Evolutionary conservation across 37 sponge, comb jelly and placozoan species (phyloP).

Genomic region (Spongilla lacustris): DNA sequence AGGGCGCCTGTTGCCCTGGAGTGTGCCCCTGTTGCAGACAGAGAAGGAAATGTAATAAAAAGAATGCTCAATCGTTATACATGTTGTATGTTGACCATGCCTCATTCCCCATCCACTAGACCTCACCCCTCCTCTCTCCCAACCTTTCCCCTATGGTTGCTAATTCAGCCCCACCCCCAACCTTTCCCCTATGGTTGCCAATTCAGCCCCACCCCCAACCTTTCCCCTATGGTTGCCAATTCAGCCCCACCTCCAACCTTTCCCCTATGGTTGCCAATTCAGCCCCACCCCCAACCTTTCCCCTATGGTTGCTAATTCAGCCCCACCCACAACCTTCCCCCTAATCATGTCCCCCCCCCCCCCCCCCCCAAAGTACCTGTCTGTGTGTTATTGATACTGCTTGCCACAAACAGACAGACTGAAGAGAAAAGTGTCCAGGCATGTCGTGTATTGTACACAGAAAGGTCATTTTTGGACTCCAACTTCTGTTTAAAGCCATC

Average conservation of each 20-base stretch:
- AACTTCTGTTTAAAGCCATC: constrained; percentile 23
- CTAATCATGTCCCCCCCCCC: not conserved
- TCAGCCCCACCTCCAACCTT: no score
- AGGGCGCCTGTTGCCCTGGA: constrained; percentile 6
- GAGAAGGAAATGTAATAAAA: no score
- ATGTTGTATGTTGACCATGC: no score
- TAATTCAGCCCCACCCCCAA: no score
- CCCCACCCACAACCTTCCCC: not conserved
- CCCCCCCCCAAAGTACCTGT: not conserved
- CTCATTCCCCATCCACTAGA: not conserved
- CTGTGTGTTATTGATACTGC: constrained; percentile 22
- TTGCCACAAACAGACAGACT: constrained; percentile 52
- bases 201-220: no score
- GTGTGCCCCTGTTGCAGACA: constrained; percentile 35
- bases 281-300: no score
- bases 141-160: no score
- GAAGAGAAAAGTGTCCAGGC: constrained; percentile 60
- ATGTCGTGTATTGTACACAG: constrained; percentile 58
- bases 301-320: no score
- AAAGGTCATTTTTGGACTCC: not conserved
- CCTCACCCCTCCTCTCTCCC: not conserved
- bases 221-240: no score
- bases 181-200: no score
- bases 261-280: no score
- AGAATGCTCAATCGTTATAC: no score